A percentile compares a stretch with the other conserved stretches of the same genome.
Conservation (phyloP, 2,888 invertebrate genomes). For the Merodon equestris region DNA sequence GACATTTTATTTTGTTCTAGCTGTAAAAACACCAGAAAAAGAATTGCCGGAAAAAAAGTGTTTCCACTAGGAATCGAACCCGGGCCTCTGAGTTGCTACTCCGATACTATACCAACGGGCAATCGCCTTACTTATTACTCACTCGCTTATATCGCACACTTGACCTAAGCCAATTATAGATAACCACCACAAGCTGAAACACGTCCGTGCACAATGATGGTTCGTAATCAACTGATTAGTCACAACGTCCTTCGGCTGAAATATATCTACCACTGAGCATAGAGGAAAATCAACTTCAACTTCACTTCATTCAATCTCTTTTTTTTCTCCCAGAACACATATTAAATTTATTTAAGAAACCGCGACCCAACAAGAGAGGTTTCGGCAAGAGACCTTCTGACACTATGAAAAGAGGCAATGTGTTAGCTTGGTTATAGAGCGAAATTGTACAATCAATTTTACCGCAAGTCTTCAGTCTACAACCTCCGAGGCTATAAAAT, state of each 20-base stretch:
- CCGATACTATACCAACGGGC: too few species aligned
- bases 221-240: too few species aligned
- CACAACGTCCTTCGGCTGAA: not conserved
- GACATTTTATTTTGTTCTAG: too few species aligned
- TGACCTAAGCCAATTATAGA: too few species aligned
- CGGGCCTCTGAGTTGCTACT: too few species aligned
- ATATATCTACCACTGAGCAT: conserved; percentile 11
- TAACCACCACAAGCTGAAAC: too few species aligned
- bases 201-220: too few species aligned
- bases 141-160: too few species aligned
- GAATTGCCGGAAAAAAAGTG: too few species aligned
- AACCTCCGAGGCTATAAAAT: conserved; percentile 11
- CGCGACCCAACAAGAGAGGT: conserved; percentile 5
- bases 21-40: too few species aligned
- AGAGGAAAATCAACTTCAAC: not conserved
- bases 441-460: conserved; percentile 23
- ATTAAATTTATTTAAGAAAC: conserved; percentile 2
- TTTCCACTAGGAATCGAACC: too few species aligned
- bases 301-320: not conserved
- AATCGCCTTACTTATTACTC: too few species aligned
- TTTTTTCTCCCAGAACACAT: not conserved
- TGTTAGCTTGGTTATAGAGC: conserved; percentile 5
- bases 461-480: conserved; percentile 14
- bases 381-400: conserved; percentile 8
- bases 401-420: conserved; percentile 16